These are phyloP conservation scores for Erpetoichthys calabaricus DNA, from an alignment of 2,797 vertebrate genomes.

Conservation along the genomic window DNA sequence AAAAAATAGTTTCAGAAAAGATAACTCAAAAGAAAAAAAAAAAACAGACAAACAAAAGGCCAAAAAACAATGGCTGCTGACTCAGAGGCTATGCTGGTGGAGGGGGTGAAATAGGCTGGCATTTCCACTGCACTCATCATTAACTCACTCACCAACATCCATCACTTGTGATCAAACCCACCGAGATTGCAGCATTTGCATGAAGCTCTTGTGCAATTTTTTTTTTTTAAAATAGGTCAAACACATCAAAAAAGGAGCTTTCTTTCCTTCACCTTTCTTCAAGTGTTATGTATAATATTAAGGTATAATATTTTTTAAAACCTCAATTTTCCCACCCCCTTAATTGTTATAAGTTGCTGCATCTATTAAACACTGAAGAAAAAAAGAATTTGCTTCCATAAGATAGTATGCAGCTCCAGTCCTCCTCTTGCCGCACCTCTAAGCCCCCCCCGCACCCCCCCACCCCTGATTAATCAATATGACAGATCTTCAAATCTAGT, in stretches of 20 bases:
- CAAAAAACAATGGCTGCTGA: slow-evolving; percentile 56
- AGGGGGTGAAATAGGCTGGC: slow-evolving; percentile 53
- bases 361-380: slow-evolving; percentile 43
- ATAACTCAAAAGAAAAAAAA: slow-evolving; percentile 20
- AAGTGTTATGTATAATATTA: not conserved
- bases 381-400: slow-evolving; percentile 44
- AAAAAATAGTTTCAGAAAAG: too few relatives aligned
- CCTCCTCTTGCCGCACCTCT: slow-evolving; percentile 43
- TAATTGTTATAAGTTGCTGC: slow-evolving; percentile 36
- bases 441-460: slow-evolving; percentile 34
- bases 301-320: slow-evolving; percentile 26
- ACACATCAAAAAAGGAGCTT: slow-evolving; percentile 30
- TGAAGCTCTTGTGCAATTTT: slow-evolving; percentile 49
- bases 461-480: slow-evolving; percentile 43
- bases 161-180: slow-evolving; percentile 54
- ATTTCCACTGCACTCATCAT: slow-evolving; percentile 61
- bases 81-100: slow-evolving; percentile 60
- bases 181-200: slow-evolving; percentile 56
- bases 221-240: slow-evolving; percentile 39
- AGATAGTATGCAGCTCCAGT: slow-evolving; percentile 35
- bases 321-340: slow-evolving; percentile 38
- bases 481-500: slow-evolving; percentile 48
- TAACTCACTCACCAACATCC: slow-evolving; percentile 54
- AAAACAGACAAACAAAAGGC: slow-evolving; percentile 33
- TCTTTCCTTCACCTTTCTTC: not conserved